A percentile compares a stretch with the other conserved stretches of the same genome.
Conservation (phyloP, 2,888 invertebrate species). For the Chrysodeixis includens region DNA sequence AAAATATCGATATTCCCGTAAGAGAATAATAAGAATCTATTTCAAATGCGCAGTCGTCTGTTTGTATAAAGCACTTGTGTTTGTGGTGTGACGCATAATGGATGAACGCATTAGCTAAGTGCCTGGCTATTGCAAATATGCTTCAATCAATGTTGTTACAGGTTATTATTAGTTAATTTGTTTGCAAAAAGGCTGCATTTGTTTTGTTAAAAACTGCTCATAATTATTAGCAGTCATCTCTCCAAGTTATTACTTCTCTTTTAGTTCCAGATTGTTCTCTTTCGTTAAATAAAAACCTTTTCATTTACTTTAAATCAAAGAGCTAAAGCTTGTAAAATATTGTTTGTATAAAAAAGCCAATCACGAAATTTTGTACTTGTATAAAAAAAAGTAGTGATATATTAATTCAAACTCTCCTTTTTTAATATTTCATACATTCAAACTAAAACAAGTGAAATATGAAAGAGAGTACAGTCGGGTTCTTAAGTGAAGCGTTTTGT, state of each 20-base stretch:
- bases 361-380: no score
- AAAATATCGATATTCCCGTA: neutral
- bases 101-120: neutral
- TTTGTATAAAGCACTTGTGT: neutral
- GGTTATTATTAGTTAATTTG: no score
- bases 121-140: neutral
- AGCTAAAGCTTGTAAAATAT: no score
- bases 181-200: neutral
- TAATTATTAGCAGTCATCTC: no score
- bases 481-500: slow-evolving; percentile 27
- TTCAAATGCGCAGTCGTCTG: slow-evolving; percentile 2
- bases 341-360: no score
- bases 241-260: no score
- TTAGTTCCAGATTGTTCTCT: no score
- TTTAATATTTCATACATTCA: neutral
- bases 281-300: no score
- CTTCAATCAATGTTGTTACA: no score
- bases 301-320: no score
- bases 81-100: neutral
- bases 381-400: no score
- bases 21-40: neutral
- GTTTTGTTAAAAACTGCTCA: no score
- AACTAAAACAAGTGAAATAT: neutral
- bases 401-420: neutral
- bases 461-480: neutral